Base-by-base conservation (phyloP, 30 jellyfish, hydroid and myxozoan species). In the Aurelia aurita region DNA sequence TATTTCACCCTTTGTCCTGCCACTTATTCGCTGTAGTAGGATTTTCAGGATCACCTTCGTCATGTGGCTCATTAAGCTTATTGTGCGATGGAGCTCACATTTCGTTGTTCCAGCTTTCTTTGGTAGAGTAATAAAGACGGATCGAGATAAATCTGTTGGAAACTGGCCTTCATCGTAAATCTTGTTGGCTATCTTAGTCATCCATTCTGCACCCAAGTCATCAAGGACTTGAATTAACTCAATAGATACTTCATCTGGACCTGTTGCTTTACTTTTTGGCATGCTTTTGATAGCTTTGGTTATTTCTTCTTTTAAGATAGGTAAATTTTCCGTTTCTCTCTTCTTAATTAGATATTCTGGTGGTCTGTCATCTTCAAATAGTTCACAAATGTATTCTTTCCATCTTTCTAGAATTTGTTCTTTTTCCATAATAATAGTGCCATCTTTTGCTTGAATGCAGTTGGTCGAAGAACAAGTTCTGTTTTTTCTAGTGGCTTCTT, bases 21-120 rank as follows among this genome's bases (percentile, higher is more conserved):
- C 88, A 53, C 87, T 74, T 80, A 74, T 75, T 75, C 87, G 63
- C 87, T 75, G 87, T 75, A 75, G 58, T 49, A 54, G 87, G 79
- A 75, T 75, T 57, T 51, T 75, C 61, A 58, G 87, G 28, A 75
- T 75, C 53, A 54, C 87, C 87, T 75, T 75, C 2, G 87, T 49
- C 87, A 25, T 75, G 87, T n/a, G n/a, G n/a, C n/a, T n/a, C n/a
- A n/a, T n/a, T n/a, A n/a, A n/a, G n/a, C n/a, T n/a, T n/a, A 74
- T 54, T 75, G 87, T 53, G 75, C 75, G 75, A 75, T 49, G 87
- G 79, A 49, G 87, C 80, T 51, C 75, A 73, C 77, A 73, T 39
- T 73, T 73, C 47, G 80, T 58, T 75, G 87, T 75, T 7, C 87
- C 79, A 21, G 74, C 49, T 77, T 77, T 73, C 86, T 77, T 77